Conservation (phyloP, 1,140 invertebrate genomes). For the Conus betulinus region DNA sequence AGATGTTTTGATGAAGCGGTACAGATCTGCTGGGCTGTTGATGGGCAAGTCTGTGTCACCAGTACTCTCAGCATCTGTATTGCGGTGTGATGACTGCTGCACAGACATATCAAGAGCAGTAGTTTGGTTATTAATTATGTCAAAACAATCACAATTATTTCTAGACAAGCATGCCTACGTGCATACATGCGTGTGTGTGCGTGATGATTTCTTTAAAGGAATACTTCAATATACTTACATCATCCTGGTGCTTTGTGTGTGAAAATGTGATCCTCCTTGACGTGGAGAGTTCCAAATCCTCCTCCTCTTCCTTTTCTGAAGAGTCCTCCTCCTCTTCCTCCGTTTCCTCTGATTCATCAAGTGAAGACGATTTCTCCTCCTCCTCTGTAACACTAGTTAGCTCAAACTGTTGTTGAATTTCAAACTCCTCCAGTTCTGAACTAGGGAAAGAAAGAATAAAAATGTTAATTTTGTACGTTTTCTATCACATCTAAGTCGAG, state of each 20-base stretch:
- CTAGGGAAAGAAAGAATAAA: not conserved
- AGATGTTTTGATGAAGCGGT: not conserved
- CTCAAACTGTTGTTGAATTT: not conserved
- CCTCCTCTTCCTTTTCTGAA: not conserved
- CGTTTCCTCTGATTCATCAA: not conserved
- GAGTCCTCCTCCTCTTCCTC: conserved; percentile 13
- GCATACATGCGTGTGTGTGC: too few relatives aligned
- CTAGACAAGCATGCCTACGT: too few relatives aligned
- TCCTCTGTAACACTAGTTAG: not conserved
- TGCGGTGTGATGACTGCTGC: not conserved
- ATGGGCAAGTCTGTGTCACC: not conserved
- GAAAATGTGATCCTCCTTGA: not conserved
- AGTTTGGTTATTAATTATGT: too few relatives aligned
- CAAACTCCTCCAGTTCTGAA: not conserved
- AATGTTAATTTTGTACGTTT: too few relatives aligned
- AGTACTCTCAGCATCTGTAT: not conserved
- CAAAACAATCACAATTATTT: too few relatives aligned
- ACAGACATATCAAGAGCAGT: not conserved
- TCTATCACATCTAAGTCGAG: too few relatives aligned
- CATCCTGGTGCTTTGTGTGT: not conserved
- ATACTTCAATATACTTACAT: not conserved
- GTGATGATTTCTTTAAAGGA: too few relatives aligned
- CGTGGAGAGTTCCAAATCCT: not conserved
- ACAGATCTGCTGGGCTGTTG: conserved; percentile 11
- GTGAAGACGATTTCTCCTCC: not conserved